A percentile compares a stretch with the other conserved stretches of the same genome.
Evolutionary conservation across 2,797 vertebrate genomes (phyloP).

Genomic region (Acanthornis magna): DNA sequence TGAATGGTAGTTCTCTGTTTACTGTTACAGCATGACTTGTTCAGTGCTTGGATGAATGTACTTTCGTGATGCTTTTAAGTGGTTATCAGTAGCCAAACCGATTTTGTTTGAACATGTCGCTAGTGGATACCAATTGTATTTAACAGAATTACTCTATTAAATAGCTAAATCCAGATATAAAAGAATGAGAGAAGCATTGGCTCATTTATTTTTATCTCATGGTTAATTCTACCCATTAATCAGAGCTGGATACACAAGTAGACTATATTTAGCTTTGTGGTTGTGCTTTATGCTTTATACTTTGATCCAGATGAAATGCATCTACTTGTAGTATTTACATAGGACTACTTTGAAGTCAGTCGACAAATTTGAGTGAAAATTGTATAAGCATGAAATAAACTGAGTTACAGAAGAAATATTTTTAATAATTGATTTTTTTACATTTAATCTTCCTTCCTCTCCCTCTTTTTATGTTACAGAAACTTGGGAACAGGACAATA

Average conservation of each 20-base stretch:
- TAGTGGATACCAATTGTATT: neutral
- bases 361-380: neutral
- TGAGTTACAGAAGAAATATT: neutral
- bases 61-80: neutral
- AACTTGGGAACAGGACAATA: neutral
- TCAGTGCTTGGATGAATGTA: neutral
- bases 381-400: neutral
- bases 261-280: neutral
- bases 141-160: neutral
- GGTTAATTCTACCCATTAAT: neutral
- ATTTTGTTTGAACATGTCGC: neutral
- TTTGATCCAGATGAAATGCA: neutral
- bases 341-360: neutral
- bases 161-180: neutral
- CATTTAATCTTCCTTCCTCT: neutral
- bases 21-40: neutral
- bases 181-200: neutral
- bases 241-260: neutral
- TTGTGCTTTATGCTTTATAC: neutral
- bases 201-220: neutral
- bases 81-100: neutral
- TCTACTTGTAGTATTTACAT: neutral
- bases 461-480: conserved; percentile 1
- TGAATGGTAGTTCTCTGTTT: neutral
- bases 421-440: neutral